These are phyloP conservation scores for Archocentrus centrarchus DNA, from an alignment of 2,113 vertebrate species.

Conservation along the genomic window DNA sequence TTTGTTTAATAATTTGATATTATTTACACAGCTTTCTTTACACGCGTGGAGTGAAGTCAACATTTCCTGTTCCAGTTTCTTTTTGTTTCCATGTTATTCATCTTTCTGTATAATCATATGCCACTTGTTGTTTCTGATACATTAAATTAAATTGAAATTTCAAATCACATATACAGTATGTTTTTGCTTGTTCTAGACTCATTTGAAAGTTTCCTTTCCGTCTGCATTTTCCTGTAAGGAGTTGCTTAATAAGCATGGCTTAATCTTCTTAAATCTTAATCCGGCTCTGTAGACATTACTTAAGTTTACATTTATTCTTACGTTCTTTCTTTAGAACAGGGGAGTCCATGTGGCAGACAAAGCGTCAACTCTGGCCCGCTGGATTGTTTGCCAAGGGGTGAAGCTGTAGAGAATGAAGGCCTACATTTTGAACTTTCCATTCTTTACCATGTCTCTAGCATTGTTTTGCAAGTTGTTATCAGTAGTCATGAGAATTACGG, in stretches of 20 bases:
- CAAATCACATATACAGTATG: neutral
- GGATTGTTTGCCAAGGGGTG: neutral
- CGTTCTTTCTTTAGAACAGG: neutral
- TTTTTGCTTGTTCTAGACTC: neutral
- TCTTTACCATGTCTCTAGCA: neutral
- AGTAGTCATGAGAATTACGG: neutral
- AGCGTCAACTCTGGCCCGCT: neutral
- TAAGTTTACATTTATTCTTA: neutral
- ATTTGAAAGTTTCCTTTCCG: neutral
- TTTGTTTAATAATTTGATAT: neutral
- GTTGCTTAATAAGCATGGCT: no score
- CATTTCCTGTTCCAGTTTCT: neutral
- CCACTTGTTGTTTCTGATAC: neutral
- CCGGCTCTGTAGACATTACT: no score
- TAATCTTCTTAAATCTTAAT: no score
- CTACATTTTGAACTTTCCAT: neutral
- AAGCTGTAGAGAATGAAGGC: neutral
- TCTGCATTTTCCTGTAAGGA: neutral
- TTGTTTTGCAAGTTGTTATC: neutral
- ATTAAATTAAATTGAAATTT: neutral
- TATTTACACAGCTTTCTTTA: neutral
- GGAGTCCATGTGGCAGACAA: neutral
- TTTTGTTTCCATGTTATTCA: neutral
- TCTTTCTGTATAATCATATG: neutral
- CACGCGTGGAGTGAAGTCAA: neutral